phyloP scores from a whole-genome alignment of 2,888 invertebrate genomes.

The Cataglyphis altisquamis region DNA sequence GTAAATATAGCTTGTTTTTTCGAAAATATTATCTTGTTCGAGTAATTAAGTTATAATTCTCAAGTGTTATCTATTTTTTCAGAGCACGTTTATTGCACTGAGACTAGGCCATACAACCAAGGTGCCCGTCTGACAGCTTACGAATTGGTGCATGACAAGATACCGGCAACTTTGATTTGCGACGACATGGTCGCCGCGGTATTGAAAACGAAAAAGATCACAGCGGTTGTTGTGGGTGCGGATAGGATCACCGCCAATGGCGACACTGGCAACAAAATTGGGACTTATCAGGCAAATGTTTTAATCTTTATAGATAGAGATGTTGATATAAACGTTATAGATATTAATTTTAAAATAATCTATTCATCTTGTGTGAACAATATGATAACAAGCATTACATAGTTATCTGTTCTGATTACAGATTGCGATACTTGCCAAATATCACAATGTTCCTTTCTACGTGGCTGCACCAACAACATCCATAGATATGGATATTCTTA shows the following conservation, averaged over 20 bases:
- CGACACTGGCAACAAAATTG: constrained; percentile 99
- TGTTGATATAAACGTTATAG: too few species aligned
- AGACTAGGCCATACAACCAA: constrained; percentile 99
- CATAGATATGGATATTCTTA: constrained; percentile 92
- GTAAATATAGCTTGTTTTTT: constrained; percentile 86
- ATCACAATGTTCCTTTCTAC: constrained; percentile 97
- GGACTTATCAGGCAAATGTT: constrained; percentile 92
- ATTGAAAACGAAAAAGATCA: constrained; percentile 93
- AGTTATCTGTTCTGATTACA: constrained; percentile 74
- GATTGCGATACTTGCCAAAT: constrained; percentile 96
- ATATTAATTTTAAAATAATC: neutral
- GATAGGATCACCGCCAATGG: constrained; percentile 98
- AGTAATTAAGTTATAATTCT: neutral
- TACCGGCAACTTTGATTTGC: constrained; percentile 96
- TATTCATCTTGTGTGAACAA: neutral
- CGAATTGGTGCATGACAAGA: constrained; percentile 96
- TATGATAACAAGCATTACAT: neutral
- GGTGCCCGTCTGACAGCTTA: constrained; percentile 98
- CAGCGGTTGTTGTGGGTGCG: constrained; percentile 98
- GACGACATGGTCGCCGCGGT: constrained; percentile 98
- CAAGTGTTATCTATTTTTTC: constrained; percentile 78
- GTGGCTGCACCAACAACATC: constrained; percentile 97
- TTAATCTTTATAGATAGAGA: neutral
- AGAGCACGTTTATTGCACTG: constrained; percentile 97
- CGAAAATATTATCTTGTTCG: neutral